A percentile compares a stretch with the other conserved stretches of the same genome.
These are phyloP conservation scores for Rhadina sibilatrix DNA, from an alignment of 2,113 vertebrate genomes.

Conservation along the genomic window DNA sequence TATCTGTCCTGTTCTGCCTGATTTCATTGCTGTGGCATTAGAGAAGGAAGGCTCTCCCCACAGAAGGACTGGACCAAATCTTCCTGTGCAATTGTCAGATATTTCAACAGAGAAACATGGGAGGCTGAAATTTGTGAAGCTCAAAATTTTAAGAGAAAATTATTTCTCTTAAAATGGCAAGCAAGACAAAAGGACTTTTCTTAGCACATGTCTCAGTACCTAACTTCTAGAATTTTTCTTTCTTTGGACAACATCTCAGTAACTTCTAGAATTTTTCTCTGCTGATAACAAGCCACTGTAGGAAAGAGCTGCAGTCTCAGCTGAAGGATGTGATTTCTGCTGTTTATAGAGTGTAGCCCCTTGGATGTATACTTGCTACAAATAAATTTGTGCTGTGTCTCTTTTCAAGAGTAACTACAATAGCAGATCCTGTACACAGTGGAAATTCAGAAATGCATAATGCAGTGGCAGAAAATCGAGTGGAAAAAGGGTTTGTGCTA, in stretches of 20 bases:
- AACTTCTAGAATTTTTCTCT: neutral
- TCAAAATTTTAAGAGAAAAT: neutral
- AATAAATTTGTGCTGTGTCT: neutral
- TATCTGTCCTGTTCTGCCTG: neutral
- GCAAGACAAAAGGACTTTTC: neutral
- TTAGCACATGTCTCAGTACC: neutral
- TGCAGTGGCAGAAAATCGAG: neutral
- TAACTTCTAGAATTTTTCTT: neutral
- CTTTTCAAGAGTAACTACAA: neutral
- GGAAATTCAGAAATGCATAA: neutral
- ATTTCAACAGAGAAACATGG: neutral
- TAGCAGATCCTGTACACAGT: neutral
- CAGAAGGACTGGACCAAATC: neutral
- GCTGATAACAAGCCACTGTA: neutral
- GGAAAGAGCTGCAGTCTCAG: neutral
- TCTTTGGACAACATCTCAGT: neutral
- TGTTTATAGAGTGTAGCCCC: neutral
- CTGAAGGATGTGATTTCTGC: neutral
- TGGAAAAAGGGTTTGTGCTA: neutral
- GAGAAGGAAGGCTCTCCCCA: neutral
- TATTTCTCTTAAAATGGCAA: neutral
- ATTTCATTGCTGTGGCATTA: neutral
- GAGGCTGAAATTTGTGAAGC: neutral
- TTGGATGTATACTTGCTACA: neutral
- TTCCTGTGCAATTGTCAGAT: neutral